A percentile compares a stretch with the other conserved stretches of the same genome.
These are phyloP conservation scores for Stictocephala bisonia DNA, from an alignment of 2,888 invertebrate species.

Conservation along the genomic window DNA sequence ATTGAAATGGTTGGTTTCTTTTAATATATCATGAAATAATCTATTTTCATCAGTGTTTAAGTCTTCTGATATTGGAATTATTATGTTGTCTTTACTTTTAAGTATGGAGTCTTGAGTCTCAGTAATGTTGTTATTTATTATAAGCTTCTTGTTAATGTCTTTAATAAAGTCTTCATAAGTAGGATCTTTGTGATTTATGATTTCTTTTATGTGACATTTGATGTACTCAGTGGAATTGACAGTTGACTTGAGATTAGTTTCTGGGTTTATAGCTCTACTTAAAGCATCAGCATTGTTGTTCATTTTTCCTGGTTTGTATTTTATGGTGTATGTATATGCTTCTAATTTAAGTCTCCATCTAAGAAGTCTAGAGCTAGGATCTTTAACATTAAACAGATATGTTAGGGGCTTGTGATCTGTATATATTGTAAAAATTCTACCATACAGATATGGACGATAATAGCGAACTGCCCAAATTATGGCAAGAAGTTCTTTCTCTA, in stretches of 20 bases:
- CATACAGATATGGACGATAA: neutral
- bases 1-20: neutral
- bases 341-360: neutral
- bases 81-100: neutral
- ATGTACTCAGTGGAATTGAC: too few species aligned
- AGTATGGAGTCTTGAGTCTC: neutral
- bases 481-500: slow-evolving; percentile 2
- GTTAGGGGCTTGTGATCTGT: neutral
- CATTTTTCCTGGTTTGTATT: too few species aligned
- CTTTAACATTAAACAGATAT: neutral
- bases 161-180: neutral
- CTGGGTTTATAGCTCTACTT: too few species aligned
- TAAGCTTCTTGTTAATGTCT: neutral
- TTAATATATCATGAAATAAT: neutral
- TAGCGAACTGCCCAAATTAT: neutral
- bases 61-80: neutral
- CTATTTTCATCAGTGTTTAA: neutral
- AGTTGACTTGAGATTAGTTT: too few species aligned
- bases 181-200: too few species aligned
- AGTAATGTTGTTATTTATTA: neutral
- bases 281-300: too few species aligned
- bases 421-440: neutral
- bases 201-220: too few species aligned
- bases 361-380: neutral
- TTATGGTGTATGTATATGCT: too few species aligned